These are phyloP conservation scores for Salmo trutta DNA, from an alignment of 2,797 vertebrate genomes.

Conservation along the genomic window DNA sequence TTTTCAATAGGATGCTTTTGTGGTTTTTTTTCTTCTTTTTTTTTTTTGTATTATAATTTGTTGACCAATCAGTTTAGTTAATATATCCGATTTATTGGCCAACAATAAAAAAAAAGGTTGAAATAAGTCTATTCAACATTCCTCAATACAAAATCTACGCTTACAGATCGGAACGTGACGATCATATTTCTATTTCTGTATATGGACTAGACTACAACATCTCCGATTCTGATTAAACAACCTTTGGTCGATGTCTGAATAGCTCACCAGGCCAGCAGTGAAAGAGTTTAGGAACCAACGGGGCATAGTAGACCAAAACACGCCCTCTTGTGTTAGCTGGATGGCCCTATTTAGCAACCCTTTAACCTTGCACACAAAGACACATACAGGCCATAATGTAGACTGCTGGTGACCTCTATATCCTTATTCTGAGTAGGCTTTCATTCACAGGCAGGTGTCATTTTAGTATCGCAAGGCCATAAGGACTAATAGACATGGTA, in stretches of 20 bases:
- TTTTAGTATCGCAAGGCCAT: not conserved
- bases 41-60: not conserved
- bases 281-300: not conserved
- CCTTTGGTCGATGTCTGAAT: not conserved
- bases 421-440: not conserved
- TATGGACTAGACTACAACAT: not conserved
- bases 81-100: not conserved
- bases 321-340: slow-evolving; percentile 74
- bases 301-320: slow-evolving; percentile 53
- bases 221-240: not conserved
- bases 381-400: not conserved
- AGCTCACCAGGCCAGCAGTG: not conserved
- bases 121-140: not conserved
- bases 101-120: not conserved
- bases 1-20: not conserved
- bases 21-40: not conserved
- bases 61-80: not conserved
- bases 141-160: not conserved
- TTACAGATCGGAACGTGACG: not conserved
- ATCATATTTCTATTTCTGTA: not conserved
- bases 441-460: not conserved
- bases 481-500: not conserved
- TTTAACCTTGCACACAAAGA: slow-evolving; percentile 43
- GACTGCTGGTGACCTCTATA: not conserved
- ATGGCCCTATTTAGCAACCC: slow-evolving; percentile 30